Evolutionary conservation across 53 echinoderm and acorn worm genomes (phyloP), one percentile per base, ranked within the genome.

Genomic region (Glandiceps talaboti): DNA sequence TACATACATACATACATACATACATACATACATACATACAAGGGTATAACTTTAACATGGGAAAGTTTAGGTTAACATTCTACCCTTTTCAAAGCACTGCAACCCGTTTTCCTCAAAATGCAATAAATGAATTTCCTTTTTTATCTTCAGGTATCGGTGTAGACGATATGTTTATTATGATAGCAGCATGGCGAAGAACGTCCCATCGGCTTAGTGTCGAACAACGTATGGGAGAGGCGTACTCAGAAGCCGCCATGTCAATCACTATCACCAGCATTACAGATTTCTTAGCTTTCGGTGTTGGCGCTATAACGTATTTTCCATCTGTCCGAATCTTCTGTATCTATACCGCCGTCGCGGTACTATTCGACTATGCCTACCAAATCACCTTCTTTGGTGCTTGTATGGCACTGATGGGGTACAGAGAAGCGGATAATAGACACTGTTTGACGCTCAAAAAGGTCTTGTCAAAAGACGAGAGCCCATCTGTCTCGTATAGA

Each of bases 351-450:
- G 88, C 88, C 27, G 80, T 85, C 20, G 88, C 88, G 14, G 81
- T 91, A 1, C 14, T 91, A 28, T 73, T 91, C 33, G 91, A 91
- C 73, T 88, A 85, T 73, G 28, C 85, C 26, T 91, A 77, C 32
- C 91, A 91, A 77, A 77, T 91, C 29, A 92, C 91, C 30, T 94
- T 94, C 84, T 94, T 91, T 31, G 94, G 91, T 30, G 87, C 91
- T 1, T 82, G 91, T 77, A 91, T 96, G 92, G 92, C 90, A 26
- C 87, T 82, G 73, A 92, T 88, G 0, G 96, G 96, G 1, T 75
- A 89, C n/a, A 75, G 96, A 27, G 96, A 96, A 77, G 96, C 89
- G n/a, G 81, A 74, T 1, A 89, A 87, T 31, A 77, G 87, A 28
- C 96, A 96, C 79, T 96, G 96, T 81, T 85, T 86, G 27, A 86